These are phyloP conservation scores for Drosophila recens DNA, from an alignment of 2,888 invertebrate species.

Conservation along the genomic window DNA sequence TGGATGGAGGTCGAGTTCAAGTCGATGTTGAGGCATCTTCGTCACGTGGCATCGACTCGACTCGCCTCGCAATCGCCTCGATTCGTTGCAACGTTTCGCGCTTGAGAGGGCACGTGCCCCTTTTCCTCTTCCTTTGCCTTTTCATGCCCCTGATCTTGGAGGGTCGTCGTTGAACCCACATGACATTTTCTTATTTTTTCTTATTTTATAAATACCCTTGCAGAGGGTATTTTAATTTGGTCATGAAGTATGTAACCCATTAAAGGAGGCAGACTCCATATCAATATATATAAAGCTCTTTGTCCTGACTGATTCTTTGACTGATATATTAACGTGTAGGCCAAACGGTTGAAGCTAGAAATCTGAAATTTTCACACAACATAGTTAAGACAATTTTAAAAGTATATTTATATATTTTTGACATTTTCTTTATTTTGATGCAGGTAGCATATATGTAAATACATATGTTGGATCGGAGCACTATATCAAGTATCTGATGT, in stretches of 20 bases:
- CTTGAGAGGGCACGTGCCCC: conserved; percentile 81
- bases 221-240: not conserved
- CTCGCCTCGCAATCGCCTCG: conserved; percentile 40
- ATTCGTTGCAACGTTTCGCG: conserved; percentile 73
- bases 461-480: too few species aligned
- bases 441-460: too few species aligned
- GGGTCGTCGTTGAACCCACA: conserved; percentile 63
- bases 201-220: not conserved
- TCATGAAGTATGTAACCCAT: not conserved
- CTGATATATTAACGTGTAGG: too few species aligned
- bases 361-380: too few species aligned
- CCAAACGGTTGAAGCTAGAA: too few species aligned
- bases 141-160: not conserved
- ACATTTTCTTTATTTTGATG: too few species aligned
- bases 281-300: too few species aligned
- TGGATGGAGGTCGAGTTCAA: conserved; percentile 1
- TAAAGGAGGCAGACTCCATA: too few species aligned
- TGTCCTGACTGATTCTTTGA: too few species aligned
- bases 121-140: conserved; percentile 29
- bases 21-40: conserved; percentile 48
- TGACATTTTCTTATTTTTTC: conserved; percentile 57
- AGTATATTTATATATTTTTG: too few species aligned
- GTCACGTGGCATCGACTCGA: conserved; percentile 25
- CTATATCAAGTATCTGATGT: too few species aligned
- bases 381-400: too few species aligned